Base-by-base conservation (phyloP, 1,140 invertebrate species). In the Leptinotarsa lineolata region DNA sequence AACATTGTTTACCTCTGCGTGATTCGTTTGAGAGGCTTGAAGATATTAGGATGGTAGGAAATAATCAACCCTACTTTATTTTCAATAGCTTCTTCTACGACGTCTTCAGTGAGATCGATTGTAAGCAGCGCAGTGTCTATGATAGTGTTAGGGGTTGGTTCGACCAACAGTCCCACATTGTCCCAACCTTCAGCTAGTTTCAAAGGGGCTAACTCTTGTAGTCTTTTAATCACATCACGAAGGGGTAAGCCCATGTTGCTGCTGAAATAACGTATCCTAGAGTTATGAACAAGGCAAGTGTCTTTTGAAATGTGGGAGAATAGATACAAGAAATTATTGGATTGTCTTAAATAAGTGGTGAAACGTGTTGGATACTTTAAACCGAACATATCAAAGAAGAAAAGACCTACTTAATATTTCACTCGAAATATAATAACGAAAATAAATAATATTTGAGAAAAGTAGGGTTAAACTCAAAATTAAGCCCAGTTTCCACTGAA, bases 1-100 rank as follows among this genome's bases (percentile, higher is more conserved):
- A 60, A 70, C 58, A 60, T 39, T 39, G 30, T 63, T 82, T 86
- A 95, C 94, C 88, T 95, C 92, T 95, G 93, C 16, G 91, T 91
- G 46, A 99, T 85, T 63, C 90, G 87, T 82, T 97, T 98, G 21
- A 99, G 76, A 6, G 94, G 89, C 20, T 86, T 85, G 85, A 99
- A 99, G 81, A 99, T 94, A 18, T 96, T 95, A 15, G 97, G 97
- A 90, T 99, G 97, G 85, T 99, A 99, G 0, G 95, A 93, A 48
- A 99, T 88, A 74, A 99, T 96, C 80, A 99, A 83, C 84, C 97
- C 89, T 64, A 88, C 88, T 15, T 89, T 86, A 24, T 88, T 82
- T 3, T 87, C 78, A 21, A 94, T 78, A 6, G 95, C 95, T 89
- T 99, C 97, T 21, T 92, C 82, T 81, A 97, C 88, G 0, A 99